These are phyloP conservation scores for Sminthopsis crassicaudata DNA, from an alignment of 2,113 vertebrate genomes.

Conservation along the genomic window DNA sequence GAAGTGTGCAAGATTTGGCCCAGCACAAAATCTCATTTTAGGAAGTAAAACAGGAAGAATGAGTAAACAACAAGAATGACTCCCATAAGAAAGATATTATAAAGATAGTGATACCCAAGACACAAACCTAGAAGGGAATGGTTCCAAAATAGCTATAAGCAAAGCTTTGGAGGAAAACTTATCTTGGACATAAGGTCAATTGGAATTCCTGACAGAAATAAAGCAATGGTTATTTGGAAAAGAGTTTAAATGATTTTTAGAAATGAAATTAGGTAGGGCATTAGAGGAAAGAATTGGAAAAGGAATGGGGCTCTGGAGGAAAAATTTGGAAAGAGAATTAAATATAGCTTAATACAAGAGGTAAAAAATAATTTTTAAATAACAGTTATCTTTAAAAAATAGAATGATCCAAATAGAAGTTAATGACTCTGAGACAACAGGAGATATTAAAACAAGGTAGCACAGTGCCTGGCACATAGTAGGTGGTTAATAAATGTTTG, in stretches of 20 bases:
- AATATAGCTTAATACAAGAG: neutral
- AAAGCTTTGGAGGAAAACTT: neutral
- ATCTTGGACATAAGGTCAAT: neutral
- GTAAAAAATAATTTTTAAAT: neutral
- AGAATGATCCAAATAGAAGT: neutral
- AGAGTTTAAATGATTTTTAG: neutral
- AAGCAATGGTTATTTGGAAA: neutral
- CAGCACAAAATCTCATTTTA: neutral
- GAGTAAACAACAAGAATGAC: neutral
- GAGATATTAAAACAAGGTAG: neutral
- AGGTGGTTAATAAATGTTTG: neutral
- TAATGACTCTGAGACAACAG: neutral
- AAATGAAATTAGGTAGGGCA: neutral
- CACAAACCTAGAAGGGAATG: neutral
- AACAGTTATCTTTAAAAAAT: neutral
- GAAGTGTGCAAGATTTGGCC: neutral
- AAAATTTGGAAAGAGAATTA: neutral
- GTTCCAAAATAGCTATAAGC: neutral
- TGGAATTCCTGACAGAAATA: neutral
- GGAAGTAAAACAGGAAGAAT: neutral
- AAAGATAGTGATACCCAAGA: neutral
- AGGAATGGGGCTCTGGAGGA: neutral
- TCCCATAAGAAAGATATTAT: neutral
- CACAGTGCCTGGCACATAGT: neutral
- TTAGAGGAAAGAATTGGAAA: neutral